Evolutionary conservation across 2,113 vertebrate genomes (phyloP).

Genomic region (Clarias magur): DNA sequence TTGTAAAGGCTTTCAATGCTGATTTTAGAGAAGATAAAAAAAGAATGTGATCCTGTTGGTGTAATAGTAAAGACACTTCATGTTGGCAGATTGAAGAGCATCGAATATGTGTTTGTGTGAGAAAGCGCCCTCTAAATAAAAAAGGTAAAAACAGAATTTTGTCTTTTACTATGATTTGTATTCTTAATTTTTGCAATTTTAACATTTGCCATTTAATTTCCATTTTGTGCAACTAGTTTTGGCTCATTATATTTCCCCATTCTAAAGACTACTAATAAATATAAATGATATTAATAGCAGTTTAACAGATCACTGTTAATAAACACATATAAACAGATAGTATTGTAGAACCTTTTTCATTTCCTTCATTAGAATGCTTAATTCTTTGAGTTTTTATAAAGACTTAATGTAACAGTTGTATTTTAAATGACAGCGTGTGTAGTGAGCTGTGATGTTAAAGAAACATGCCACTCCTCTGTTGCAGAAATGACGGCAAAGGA

Average conservation of each 20-base stretch:
- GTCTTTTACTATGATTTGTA: not conserved
- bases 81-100: conserved; percentile 90
- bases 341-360: not conserved
- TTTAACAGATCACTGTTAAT: not conserved
- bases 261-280: not conserved
- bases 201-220: not conserved
- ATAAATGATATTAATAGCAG: not conserved
- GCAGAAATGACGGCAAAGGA: conserved; percentile 90
- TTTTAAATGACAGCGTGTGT: not conserved
- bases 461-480: conserved; percentile 39
- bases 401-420: not conserved
- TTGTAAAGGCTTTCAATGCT: not conserved
- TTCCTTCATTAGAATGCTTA: not conserved
- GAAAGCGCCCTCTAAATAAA: conserved; percentile 96
- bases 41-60: not conserved
- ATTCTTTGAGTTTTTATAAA: too few relatives aligned
- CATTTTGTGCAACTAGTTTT: not conserved
- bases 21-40: not conserved
- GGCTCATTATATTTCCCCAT: not conserved
- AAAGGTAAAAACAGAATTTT: conserved; percentile 78
- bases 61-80: not conserved
- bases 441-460: not conserved
- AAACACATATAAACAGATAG: not conserved
- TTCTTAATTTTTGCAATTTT: not conserved
- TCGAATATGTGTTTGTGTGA: conserved; percentile 97